Evolutionary conservation across 2,797 vertebrate species (phyloP).

Genomic region (Danio jaintianensis): DNA sequence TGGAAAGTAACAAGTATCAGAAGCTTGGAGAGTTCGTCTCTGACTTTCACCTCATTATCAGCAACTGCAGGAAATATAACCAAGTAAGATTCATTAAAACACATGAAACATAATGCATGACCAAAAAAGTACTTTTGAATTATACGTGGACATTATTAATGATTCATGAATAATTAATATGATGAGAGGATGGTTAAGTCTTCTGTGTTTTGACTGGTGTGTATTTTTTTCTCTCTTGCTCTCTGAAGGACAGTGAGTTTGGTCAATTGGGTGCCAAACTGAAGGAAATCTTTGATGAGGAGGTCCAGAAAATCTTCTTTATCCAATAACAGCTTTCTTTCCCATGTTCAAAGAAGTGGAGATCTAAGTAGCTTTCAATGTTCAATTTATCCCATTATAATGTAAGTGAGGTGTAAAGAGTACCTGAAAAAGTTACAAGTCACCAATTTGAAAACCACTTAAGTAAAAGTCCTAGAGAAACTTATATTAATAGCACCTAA

Average conservation of each 20-base stretch:
- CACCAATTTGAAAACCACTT: too few species aligned
- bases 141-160: neutral
- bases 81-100: too few species aligned
- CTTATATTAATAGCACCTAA: too few species aligned
- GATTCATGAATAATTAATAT: neutral
- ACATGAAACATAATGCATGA: too few species aligned
- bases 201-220: neutral
- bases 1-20: constrained; percentile 43
- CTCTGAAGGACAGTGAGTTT: constrained; percentile 64
- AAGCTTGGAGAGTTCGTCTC: constrained; percentile 52
- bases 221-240: constrained; percentile 39
- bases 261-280: constrained; percentile 51
- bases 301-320: constrained; percentile 69
- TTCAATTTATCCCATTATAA: neutral
- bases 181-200: constrained; percentile 32
- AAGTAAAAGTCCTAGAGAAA: too few species aligned
- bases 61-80: too few species aligned
- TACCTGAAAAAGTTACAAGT: too few species aligned
- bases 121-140: neutral
- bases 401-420: neutral
- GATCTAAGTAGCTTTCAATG: neutral
- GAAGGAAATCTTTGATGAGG: constrained; percentile 65
- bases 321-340: constrained; percentile 49
- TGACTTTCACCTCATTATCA: neutral
- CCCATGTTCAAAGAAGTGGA: neutral